phyloP scores from a whole-genome alignment of 2,888 invertebrate species.

The Herminia tarsipennalis region DNA sequence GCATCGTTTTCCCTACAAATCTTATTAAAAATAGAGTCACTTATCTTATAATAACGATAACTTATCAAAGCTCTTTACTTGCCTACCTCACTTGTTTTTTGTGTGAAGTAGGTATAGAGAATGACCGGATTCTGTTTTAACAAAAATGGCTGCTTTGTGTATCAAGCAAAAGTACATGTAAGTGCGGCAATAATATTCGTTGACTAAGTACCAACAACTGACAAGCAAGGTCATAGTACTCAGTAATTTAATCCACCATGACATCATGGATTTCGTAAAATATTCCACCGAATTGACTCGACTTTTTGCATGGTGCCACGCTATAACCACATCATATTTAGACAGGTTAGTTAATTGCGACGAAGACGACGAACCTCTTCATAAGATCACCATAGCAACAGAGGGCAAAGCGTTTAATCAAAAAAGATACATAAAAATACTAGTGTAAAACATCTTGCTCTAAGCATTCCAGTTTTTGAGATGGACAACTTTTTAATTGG shows the following conservation, averaged over 20 bases:
- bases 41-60: too few species aligned
- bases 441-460: not conserved
- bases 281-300: conserved; percentile 68
- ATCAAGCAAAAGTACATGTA: conserved; percentile 19
- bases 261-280: conserved; percentile 79
- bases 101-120: not conserved
- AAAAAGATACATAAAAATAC: not conserved
- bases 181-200: conserved; percentile 32
- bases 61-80: too few species aligned
- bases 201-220: conserved; percentile 50
- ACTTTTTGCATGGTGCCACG: conserved; percentile 67
- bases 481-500: not conserved
- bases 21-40: too few species aligned
- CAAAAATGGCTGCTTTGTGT: conserved; percentile 7
- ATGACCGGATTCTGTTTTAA: not conserved
- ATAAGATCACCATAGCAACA: conserved; percentile 30
- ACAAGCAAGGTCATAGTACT: conserved; percentile 74
- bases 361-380: conserved; percentile 12
- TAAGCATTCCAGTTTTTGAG: not conserved
- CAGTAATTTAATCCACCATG: conserved; percentile 81
- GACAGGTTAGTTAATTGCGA: conserved; percentile 37
- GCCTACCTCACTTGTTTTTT: too few species aligned
- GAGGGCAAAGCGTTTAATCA: not conserved
- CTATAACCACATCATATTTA: conserved; percentile 42
- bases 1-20: too few species aligned